phyloP scores from a whole-genome alignment of 2,797 vertebrate genomes.

The Brotula barbata region DNA sequence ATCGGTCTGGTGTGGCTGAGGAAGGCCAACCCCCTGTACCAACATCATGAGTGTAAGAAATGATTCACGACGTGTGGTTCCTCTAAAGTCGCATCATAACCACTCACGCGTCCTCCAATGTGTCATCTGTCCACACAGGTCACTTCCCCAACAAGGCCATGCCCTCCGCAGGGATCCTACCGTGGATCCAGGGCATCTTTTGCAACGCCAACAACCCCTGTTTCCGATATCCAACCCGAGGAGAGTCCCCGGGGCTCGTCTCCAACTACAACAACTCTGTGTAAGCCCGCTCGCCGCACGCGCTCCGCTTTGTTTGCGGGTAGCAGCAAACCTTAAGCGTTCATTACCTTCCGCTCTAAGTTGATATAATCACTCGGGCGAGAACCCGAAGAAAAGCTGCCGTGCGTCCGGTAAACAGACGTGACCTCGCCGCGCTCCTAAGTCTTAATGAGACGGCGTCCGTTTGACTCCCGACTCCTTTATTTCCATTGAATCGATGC shows the following conservation, averaged over 20 bases:
- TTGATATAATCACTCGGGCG: too few relatives aligned
- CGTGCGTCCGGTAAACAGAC: too few relatives aligned
- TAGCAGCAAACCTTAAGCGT: too few relatives aligned
- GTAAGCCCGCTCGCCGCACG: conserved; percentile 72
- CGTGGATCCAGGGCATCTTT: conserved; percentile 96
- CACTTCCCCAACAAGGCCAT: conserved; percentile 98
- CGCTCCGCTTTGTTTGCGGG: too few relatives aligned
- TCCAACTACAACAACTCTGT: conserved; percentile 96
- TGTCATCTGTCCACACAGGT: conserved; percentile 75
- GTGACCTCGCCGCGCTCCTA: too few relatives aligned
- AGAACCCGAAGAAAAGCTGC: too few relatives aligned
- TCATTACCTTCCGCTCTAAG: too few relatives aligned
- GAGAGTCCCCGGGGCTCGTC: conserved; percentile 88
- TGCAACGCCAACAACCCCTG: conserved; percentile 97
- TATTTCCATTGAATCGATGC: neutral
- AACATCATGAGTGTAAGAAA: conserved; percentile 92
- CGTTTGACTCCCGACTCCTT: neutral
- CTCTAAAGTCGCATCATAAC: neutral
- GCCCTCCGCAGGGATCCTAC: conserved; percentile 92
- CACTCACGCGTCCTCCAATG: neutral
- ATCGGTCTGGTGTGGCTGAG: conserved; percentile 93
- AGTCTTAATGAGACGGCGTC: too few relatives aligned
- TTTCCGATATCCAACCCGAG: conserved; percentile 86
- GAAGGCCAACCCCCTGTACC: conserved; percentile 89
- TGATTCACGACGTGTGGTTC: neutral